Evolutionary conservation across 2,888 invertebrate genomes (phyloP).

Genomic region (Pycnomerus fuliginosus): DNA sequence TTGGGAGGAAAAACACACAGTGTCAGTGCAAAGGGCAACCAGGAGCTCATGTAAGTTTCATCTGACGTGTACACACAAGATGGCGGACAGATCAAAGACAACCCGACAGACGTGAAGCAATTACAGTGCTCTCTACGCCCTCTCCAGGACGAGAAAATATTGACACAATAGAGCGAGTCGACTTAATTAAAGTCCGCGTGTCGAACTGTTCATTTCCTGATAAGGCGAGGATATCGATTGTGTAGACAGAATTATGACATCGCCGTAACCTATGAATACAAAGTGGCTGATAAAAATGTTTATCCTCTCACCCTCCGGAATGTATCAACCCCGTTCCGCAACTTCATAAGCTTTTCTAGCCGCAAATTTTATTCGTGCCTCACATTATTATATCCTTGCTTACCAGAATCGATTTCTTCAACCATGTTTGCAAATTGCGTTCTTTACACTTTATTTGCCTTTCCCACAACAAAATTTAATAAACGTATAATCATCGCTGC

Average conservation of each 20-base stretch:
- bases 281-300: constrained; percentile 55
- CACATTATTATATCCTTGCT: constrained; percentile 40
- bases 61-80: constrained; percentile 50
- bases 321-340: constrained; percentile 28
- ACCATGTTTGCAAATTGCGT: too few species aligned
- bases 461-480: too few species aligned
- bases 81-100: constrained; percentile 51
- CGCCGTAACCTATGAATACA: constrained; percentile 52
- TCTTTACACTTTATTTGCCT: too few species aligned
- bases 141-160: constrained; percentile 29
- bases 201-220: constrained; percentile 51
- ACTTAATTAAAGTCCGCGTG: constrained; percentile 44
- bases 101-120: constrained; percentile 48
- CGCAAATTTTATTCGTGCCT: constrained; percentile 44
- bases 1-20: not conserved
- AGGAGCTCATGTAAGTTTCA: constrained; percentile 53
- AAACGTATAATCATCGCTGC: too few species aligned
- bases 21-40: constrained; percentile 38
- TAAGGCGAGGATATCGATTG: constrained; percentile 48
- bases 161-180: constrained; percentile 33
- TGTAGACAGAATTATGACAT: constrained; percentile 53
- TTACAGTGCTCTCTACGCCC: constrained; percentile 42
- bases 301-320: constrained; percentile 41
- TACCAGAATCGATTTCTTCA: constrained; percentile 37
- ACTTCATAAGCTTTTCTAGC: constrained; percentile 42